phyloP scores from a whole-genome alignment of 2,113 vertebrate species.

The Nothocercus nigrocapillus region DNA sequence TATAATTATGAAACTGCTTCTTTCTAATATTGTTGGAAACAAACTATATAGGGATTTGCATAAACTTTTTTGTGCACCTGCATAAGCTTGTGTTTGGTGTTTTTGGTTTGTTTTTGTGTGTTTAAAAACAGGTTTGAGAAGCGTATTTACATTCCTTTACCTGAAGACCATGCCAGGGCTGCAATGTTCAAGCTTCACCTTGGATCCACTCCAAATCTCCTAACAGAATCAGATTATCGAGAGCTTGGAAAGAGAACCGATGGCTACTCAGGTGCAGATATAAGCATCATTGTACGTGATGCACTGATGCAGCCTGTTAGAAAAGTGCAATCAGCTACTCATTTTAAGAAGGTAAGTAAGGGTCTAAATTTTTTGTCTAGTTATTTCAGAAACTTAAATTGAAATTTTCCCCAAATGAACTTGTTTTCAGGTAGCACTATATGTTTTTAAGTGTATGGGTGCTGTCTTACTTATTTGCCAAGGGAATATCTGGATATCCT shows the following conservation, averaged over 20 bases:
- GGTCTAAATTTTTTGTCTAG: background rate
- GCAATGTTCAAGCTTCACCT: slow-evolving; percentile 96
- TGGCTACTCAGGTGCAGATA: slow-evolving; percentile 94
- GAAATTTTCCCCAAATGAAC: background rate
- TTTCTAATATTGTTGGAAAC: background rate
- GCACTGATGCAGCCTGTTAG: slow-evolving; percentile 97
- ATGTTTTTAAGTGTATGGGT: background rate
- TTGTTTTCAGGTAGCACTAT: background rate
- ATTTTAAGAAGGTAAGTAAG: slow-evolving; percentile 90
- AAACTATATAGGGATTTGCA: background rate
- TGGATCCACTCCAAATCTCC: slow-evolving; percentile 85
- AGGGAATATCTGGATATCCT: background rate
- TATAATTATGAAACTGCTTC: background rate
- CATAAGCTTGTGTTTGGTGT: background rate
- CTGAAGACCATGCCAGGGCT: slow-evolving; percentile 91
- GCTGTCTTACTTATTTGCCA: background rate
- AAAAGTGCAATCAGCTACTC: slow-evolving; percentile 96
- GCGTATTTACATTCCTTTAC: slow-evolving; percentile 96
- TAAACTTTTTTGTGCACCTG: slow-evolving; percentile 8
- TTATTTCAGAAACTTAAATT: background rate
- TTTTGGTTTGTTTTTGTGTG: background rate
- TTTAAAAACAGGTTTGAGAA: slow-evolving; percentile 90
- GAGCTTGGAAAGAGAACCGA: slow-evolving; percentile 90
- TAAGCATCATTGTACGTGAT: slow-evolving; percentile 93
- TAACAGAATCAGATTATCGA: slow-evolving; percentile 86